Evolutionary conservation across 2,797 vertebrate species (phyloP), one percentile per base, ranked within the genome.

Genomic region (Anguilla obscura): DNA sequence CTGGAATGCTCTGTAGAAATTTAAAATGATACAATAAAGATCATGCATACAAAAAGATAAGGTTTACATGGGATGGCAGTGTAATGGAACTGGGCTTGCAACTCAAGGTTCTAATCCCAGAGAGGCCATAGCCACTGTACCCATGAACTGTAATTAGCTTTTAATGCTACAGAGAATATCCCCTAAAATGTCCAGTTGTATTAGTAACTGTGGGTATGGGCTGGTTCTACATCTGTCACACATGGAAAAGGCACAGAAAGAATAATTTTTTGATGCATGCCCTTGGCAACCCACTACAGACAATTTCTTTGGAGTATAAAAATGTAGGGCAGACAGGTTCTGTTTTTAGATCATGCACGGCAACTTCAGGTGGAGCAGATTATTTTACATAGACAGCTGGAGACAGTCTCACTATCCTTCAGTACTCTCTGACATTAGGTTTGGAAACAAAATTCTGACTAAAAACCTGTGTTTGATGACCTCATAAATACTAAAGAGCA

Each of bases 1-100:
- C 91, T 0, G 94, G 91, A 80, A 93, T 92, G 66, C 89, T 95
- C 95, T 96, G 80, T 18, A 52, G 50, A 71, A 85, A 89, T 9
- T 18, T 18, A 58, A 27, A 84, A 76, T 60, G 50, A 16, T 63
- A 63, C 40, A 82, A 50, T 50, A n/a, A 82, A 82, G 1, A 48
- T 24, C 2, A 50, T 2, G 24, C 3, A n/a, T n/a, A 9, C 45
- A 48, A 82, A 48, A 82, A n/a, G 9, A 3, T 7, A n/a, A 9
- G 18, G 45, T 82, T n/a, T 2, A 82, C 40, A 4, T 40, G 74
- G 33, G 36, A 18, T 79, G 74, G 36, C 1, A 76, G 71, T 3
- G 30, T 12, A 21, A 36, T 45, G 33, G 36, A 40, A 79, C 33
- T 40, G 12, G 74, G 1, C 27, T 40, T 40, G 16, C 45, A 45